A percentile compares a stretch with the other conserved stretches of the same genome.
These are phyloP conservation scores for Selenia dentaria DNA, from an alignment of 2,888 invertebrate genomes.

Conservation along the genomic window DNA sequence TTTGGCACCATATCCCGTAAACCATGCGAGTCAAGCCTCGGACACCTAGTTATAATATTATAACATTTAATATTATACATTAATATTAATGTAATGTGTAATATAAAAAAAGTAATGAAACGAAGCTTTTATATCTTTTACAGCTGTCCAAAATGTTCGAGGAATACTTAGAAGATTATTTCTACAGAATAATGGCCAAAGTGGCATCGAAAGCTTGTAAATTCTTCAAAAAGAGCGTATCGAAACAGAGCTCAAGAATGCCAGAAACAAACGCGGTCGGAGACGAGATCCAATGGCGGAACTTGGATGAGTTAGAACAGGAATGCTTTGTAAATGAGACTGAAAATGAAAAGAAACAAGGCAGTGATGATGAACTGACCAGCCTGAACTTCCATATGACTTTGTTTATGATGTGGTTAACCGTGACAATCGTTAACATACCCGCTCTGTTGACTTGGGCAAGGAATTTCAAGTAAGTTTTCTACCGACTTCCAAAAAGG, in stretches of 20 bases:
- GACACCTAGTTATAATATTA: too few relatives aligned
- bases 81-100: too few relatives aligned
- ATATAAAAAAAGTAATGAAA: too few relatives aligned
- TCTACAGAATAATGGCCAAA: conserved; percentile 76
- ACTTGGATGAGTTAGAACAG: conserved; percentile 27
- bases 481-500: too few relatives aligned
- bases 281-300: conserved; percentile 30
- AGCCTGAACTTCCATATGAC: conserved; percentile 90
- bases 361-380: conserved; percentile 61
- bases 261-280: conserved; percentile 22
- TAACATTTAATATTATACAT: too few relatives aligned
- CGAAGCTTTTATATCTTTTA: too few relatives aligned
- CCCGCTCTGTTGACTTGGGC: conserved; percentile 92
- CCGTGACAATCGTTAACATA: conserved; percentile 87
- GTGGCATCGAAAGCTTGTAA: conserved; percentile 58
- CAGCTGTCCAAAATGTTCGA: conserved; percentile 91
- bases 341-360: conserved; percentile 16
- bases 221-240: conserved; percentile 40
- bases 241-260: conserved; percentile 1
- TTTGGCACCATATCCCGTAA: too few relatives aligned
- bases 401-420: conserved; percentile 87
- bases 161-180: conserved; percentile 88
- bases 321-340: conserved; percentile 28
- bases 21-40: too few relatives aligned
- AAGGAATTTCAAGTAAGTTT: conserved; percentile 90